phyloP scores from a whole-genome alignment of 2,113 vertebrate species.

The Gallinago media region DNA sequence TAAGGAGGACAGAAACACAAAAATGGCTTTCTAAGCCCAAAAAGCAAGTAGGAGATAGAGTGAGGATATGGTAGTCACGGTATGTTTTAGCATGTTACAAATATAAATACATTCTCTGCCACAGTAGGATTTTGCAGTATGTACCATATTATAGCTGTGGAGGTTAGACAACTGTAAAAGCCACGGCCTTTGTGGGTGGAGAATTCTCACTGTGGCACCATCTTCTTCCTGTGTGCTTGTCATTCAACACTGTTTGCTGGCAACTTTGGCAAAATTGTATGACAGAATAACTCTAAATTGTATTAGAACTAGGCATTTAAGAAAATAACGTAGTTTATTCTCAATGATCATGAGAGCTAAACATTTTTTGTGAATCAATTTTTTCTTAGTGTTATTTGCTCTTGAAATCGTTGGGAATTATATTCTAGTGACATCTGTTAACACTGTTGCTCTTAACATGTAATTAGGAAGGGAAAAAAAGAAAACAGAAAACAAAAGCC shows the following conservation, averaged over 20 bases:
- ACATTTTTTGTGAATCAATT: slow-evolving; percentile 20
- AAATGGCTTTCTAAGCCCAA: background rate
- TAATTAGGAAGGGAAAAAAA: slow-evolving; percentile 37
- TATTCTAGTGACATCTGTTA: slow-evolving; percentile 61
- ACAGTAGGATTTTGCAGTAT: background rate
- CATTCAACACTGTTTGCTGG: background rate
- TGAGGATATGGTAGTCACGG: background rate
- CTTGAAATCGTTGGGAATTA: slow-evolving; percentile 41
- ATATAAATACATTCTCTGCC: background rate
- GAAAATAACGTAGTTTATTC: slow-evolving; percentile 21
- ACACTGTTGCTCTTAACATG: slow-evolving; percentile 44
- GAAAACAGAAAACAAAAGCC: slow-evolving; percentile 50
- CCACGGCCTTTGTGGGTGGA: background rate
- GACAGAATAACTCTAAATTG: background rate
- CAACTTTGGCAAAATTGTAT: background rate
- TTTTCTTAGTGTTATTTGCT: slow-evolving; percentile 18
- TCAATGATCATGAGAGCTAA: background rate
- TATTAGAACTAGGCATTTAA: background rate
- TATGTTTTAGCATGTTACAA: background rate
- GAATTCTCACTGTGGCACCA: background rate
- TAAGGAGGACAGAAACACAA: background rate
- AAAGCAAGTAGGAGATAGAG: background rate
- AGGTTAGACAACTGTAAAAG: background rate
- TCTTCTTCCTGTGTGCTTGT: background rate
- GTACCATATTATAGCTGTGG: background rate